phyloP scores from a whole-genome alignment of 1,140 invertebrate genomes.

The Zaprionus ghesquierei region DNA sequence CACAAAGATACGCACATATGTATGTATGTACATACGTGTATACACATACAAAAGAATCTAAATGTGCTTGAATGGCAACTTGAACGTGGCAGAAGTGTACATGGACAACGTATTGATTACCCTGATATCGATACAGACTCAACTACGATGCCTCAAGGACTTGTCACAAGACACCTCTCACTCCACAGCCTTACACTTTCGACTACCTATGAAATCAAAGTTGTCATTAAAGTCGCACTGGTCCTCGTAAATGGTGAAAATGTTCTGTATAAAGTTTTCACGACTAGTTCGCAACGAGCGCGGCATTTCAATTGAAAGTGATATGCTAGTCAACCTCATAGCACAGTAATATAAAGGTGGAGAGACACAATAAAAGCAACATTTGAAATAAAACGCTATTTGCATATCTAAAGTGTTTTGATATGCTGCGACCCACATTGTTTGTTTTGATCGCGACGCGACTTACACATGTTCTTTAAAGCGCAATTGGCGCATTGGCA shows the following conservation, averaged over 20 bases:
- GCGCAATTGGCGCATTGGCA: conserved; percentile 77
- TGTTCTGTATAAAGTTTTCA: conserved; percentile 56
- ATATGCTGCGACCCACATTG: conserved; percentile 42
- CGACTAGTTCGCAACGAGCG: conserved; percentile 46
- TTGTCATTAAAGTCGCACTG: conserved; percentile 60
- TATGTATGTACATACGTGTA: not conserved
- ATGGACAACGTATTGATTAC: conserved; percentile 1
- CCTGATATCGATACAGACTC: not conserved
- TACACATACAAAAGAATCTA: not conserved
- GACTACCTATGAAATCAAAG: conserved; percentile 69
- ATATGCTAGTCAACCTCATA: not conserved
- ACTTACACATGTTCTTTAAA: conserved; percentile 75
- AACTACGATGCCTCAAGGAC: not conserved
- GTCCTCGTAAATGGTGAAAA: conserved; percentile 66
- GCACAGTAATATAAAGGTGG: not conserved
- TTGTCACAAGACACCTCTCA: not conserved
- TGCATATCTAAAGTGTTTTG: conserved; percentile 67
- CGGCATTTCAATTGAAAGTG: conserved; percentile 42
- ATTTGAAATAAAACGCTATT: conserved; percentile 49
- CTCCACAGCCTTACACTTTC: no score
- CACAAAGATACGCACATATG: not conserved
- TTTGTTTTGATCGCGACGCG: not conserved
- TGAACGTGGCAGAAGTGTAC: not conserved
- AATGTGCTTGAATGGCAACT: not conserved
- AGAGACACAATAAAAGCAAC: not conserved